These are phyloP conservation scores for Chymomyza costata DNA, from an alignment of 1,140 invertebrate genomes.

Conservation along the genomic window DNA sequence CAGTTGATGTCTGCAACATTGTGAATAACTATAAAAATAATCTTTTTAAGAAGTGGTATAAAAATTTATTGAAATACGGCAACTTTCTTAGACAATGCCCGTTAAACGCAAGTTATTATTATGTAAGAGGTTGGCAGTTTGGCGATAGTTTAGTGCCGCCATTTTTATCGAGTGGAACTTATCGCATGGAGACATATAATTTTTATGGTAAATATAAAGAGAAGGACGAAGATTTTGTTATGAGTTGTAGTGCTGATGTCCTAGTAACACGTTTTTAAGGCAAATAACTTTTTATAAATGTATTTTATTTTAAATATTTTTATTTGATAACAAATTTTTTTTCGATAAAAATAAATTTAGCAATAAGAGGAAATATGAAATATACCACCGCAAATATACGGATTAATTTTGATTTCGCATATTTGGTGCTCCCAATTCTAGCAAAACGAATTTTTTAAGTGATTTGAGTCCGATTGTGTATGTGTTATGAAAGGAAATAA, in stretches of 20 bases:
- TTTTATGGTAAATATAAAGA: slow-evolving; percentile 37
- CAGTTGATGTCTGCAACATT: slow-evolving; percentile 46
- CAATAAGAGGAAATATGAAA: too few species aligned
- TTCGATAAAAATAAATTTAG: too few species aligned
- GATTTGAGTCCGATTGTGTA: too few species aligned
- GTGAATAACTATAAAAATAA: slow-evolving; percentile 37
- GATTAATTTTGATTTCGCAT: too few species aligned
- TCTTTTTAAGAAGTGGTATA: slow-evolving; percentile 52
- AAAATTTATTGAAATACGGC: slow-evolving; percentile 41
- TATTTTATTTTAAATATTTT: neutral
- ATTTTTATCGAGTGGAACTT: slow-evolving; percentile 32
- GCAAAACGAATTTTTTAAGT: too few species aligned
- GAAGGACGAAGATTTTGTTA: slow-evolving; percentile 41
- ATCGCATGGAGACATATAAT: slow-evolving; percentile 42
- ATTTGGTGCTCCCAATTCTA: too few species aligned
- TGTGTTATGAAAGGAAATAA: too few species aligned
- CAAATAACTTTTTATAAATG: slow-evolving; percentile 34
- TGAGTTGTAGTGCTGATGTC: slow-evolving; percentile 39
- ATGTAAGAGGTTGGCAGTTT: slow-evolving; percentile 34
- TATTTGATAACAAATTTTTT: slow-evolving; percentile 20
- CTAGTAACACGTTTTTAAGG: slow-evolving; percentile 13
- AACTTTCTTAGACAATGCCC: slow-evolving; percentile 47
- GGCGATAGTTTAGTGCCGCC: slow-evolving; percentile 38
- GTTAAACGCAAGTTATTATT: slow-evolving; percentile 28
- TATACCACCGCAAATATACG: too few species aligned